Conservation (phyloP, 1,140 invertebrate species). For the Scaptomyza montana region DNA sequence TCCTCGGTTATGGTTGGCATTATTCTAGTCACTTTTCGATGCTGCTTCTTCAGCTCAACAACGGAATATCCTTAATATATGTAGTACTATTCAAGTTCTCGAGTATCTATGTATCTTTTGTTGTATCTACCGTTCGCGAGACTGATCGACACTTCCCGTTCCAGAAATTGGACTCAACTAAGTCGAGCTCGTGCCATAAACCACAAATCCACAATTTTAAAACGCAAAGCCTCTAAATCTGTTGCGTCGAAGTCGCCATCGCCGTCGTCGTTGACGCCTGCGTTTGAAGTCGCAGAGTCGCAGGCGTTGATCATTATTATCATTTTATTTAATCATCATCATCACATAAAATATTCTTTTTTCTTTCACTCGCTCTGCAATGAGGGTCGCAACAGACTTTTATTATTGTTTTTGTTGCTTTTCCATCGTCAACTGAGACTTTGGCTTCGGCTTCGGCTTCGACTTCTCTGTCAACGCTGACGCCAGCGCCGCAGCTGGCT, state of each 20-base stretch:
- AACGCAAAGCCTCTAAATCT: constrained; percentile 13
- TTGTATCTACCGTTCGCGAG: constrained; percentile 44
- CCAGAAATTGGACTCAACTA: constrained; percentile 59
- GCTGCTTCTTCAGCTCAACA: constrained; percentile 39
- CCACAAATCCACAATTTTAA: constrained; percentile 25
- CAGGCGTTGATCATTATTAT: constrained; percentile 44
- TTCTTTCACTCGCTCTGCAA: constrained; percentile 22
- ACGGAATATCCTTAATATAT: constrained; percentile 25
- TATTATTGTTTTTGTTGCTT: neutral
- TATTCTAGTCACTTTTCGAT: constrained; percentile 31
- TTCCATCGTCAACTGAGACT: constrained; percentile 16
- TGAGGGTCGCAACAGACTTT: constrained; percentile 14
- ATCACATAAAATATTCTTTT: constrained; percentile 43
- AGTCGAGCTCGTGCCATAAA: constrained; percentile 57
- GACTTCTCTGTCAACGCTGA: constrained; percentile 7
- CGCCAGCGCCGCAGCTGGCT: constrained; percentile 16
- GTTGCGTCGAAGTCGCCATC: constrained; percentile 6
- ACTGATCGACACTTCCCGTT: constrained; percentile 70
- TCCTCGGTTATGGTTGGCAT: constrained; percentile 83
- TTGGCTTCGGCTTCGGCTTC: neutral
- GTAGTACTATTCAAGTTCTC: too few species aligned
- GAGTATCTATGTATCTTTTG: neutral
- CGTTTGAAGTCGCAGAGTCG: constrained; percentile 32
- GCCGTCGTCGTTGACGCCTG: constrained; percentile 20
- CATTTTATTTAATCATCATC: constrained; percentile 18